Conservation (phyloP, 1,140 invertebrate genomes). For the Sycophila sp. region DNA sequence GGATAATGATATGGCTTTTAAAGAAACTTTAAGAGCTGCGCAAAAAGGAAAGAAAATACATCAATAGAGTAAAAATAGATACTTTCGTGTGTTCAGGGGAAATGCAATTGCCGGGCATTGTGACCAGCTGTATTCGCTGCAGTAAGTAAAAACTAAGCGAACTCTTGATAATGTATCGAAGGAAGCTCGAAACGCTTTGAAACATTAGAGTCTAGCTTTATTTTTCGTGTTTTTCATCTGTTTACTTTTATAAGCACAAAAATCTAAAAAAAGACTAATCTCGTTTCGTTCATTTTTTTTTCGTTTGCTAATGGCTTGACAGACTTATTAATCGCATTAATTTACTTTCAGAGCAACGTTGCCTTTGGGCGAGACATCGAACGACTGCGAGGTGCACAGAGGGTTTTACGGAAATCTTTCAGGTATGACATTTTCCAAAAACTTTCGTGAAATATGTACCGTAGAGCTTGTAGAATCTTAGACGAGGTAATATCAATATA, state of each 20-base stretch:
- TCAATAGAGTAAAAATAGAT: conserved; percentile 38
- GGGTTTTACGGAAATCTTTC: conserved; percentile 61
- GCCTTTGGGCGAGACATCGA: conserved; percentile 74
- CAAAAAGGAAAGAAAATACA: conserved; percentile 10
- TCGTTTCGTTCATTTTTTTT: conserved; percentile 26
- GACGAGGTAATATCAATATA: background rate
- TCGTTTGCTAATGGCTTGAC: background rate
- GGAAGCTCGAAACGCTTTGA: conserved; percentile 35
- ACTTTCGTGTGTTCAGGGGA: conserved; percentile 66
- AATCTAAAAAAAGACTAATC: conserved; percentile 26
- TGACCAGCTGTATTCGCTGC: conserved; percentile 67
- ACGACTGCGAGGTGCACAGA: conserved; percentile 66
- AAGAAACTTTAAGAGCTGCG: background rate
- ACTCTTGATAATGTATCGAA: conserved; percentile 28
- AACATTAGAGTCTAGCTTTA: conserved; percentile 46
- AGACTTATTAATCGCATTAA: conserved; percentile 12
- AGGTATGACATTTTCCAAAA: conserved; percentile 53
- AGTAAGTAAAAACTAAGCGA: conserved; percentile 62
- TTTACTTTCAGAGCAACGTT: conserved; percentile 77
- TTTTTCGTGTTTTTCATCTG: conserved; percentile 38
- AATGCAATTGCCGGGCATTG: conserved; percentile 67
- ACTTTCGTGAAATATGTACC: conserved; percentile 8
- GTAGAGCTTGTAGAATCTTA: conserved; percentile 27
- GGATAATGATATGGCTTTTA: background rate
- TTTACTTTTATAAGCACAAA: conserved; percentile 24